Evolutionary conservation across 2,113 vertebrate genomes (phyloP), one percentile per base, ranked within the genome.

Genomic region (Pomatorhinus ruficollis): DNA sequence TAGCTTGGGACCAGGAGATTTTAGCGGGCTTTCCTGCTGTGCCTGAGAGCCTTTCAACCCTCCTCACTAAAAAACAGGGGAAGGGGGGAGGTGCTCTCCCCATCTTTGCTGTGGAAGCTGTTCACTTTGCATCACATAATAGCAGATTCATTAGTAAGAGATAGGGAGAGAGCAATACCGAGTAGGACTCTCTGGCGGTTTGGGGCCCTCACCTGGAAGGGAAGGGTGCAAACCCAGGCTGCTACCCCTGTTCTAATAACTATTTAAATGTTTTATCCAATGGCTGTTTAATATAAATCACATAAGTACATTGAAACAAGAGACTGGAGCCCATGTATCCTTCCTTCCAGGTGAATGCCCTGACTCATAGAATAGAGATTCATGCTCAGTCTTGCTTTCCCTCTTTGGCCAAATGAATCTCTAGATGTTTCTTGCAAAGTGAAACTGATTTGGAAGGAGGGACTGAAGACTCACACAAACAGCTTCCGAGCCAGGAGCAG

Each of bases 121-220:
- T 82, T 95, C 69, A 61, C 31, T 76, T 76, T 69, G 33, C 70
- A 69, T 69, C 52, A 91, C 82, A 54, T 87, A 76, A 76, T 69
- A 94, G 63, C 47, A 89, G 77, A 79, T 93, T 61, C 91, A 61
- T 96, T 93, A 91, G 45, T 71, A 60, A 78, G 30, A 92, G 87
- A 93, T 82, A 91, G 11, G 52, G 47, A 82, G 79, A 66, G 25
- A 84, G 69, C 96, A 97, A 95, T 94, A 96, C 57, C 0, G 1
- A 89, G 45, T 91, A 94, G 18, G 95, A 95, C 83, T 95, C 49
- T 75, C 35, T 57, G 30, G 40, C 56, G 4, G 80, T 94, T 92
- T 91, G 84, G n/a, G 91, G 93, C 81, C 83, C 74, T 95, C 93
- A 68, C 77, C 72, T 95, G 95, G 83, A 95, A 92, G 40, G 25